Conservation (phyloP, 2,888 invertebrate genomes). For the Ametastegia equiseti region DNA sequence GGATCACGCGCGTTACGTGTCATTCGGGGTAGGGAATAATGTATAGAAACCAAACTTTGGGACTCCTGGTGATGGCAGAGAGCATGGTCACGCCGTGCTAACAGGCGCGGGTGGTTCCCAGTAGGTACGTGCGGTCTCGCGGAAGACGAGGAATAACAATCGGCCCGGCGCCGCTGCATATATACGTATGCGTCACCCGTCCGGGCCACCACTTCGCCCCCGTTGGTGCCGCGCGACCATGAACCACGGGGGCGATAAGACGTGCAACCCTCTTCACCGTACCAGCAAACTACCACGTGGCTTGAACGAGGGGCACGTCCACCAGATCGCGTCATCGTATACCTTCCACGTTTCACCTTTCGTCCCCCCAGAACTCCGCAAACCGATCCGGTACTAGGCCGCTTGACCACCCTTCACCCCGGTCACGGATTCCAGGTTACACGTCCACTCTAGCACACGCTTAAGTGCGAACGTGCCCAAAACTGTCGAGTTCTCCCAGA, state of each 20-base stretch:
- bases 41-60: constrained; percentile 21
- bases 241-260: constrained; percentile 54
- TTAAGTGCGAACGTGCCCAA: constrained; percentile 46
- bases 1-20: constrained; percentile 29
- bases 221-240: constrained; percentile 56
- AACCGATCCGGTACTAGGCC: constrained; percentile 22
- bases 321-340: constrained; percentile 58
- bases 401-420: constrained; percentile 28
- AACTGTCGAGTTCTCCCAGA: constrained; percentile 52
- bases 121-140: constrained; percentile 63
- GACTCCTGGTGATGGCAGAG: constrained; percentile 16
- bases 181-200: constrained; percentile 49
- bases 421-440: constrained; percentile 67
- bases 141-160: constrained; percentile 70
- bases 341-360: constrained; percentile 58
- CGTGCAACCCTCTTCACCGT: constrained; percentile 65
- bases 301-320: constrained; percentile 66
- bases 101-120: constrained; percentile 40
- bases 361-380: constrained; percentile 6
- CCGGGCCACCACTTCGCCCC: constrained; percentile 45
- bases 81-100: constrained; percentile 44
- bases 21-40: not conserved
- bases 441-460: constrained; percentile 56
- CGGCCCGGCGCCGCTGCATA: constrained; percentile 63
- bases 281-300: constrained; percentile 58